phyloP scores from a whole-genome alignment of 1,140 invertebrate species.

The Zaprionus vittiger region DNA sequence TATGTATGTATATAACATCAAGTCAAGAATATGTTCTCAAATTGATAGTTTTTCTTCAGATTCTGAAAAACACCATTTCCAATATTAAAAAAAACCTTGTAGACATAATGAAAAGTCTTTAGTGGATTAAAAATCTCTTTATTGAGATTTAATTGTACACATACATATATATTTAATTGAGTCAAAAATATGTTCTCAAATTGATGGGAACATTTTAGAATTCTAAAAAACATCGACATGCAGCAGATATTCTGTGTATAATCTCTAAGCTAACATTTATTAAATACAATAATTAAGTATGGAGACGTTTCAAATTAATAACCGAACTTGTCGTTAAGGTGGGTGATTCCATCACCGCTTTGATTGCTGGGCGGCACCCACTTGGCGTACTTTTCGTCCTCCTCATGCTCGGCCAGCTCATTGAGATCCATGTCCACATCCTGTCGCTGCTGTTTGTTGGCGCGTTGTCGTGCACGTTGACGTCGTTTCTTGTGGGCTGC shows the following conservation, averaged over 20 bases:
- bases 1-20: no score
- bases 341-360: conserved; percentile 91
- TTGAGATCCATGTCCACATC: conserved; percentile 84
- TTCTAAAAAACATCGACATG: not conserved
- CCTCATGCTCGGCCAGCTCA: conserved; percentile 85
- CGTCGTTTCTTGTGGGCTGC: conserved; percentile 56
- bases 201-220: not conserved
- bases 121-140: not conserved
- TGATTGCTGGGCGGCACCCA: conserved; percentile 92
- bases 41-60: not conserved
- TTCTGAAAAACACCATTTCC: not conserved
- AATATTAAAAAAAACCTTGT: not conserved
- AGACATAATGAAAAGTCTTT: not conserved
- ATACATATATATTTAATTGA: not conserved
- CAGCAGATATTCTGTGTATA: not conserved
- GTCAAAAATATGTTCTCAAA: not conserved
- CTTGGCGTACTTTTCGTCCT: conserved; percentile 88
- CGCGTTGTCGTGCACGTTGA: conserved; percentile 56
- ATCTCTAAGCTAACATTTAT: not conserved
- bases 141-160: not conserved
- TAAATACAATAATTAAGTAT: not conserved
- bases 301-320: conserved; percentile 85
- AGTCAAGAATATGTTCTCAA: not conserved
- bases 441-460: conserved; percentile 58
- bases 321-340: conserved; percentile 92